These are phyloP conservation scores for Vanacampus margaritifer DNA, from an alignment of 2,113 vertebrate genomes.

Conservation along the genomic window DNA sequence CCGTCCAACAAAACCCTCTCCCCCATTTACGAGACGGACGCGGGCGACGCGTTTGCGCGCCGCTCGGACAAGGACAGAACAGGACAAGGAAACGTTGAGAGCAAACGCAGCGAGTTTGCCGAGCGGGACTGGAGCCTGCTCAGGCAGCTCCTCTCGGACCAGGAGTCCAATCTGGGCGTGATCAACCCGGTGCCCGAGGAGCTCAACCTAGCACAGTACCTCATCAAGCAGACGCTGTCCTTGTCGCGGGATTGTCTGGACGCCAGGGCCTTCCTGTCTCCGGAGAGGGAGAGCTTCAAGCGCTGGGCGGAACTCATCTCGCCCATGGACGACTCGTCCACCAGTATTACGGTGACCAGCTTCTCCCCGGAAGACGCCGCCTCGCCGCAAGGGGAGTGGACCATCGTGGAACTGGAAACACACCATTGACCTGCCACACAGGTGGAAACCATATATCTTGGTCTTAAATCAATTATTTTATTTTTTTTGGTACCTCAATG, in stretches of 20 bases:
- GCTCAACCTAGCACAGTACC: conserved; percentile 95
- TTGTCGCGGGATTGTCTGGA: conserved; percentile 87
- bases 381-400: conserved; percentile 97
- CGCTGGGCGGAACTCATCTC: conserved; percentile 93
- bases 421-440: conserved; percentile 81
- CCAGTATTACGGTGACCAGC: conserved; percentile 92
- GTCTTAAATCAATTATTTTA: conserved; percentile 40
- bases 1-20: conserved; percentile 96
- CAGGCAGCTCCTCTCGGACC: conserved; percentile 88
- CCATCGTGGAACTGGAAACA: conserved; percentile 98
- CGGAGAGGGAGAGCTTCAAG: conserved; percentile 82
- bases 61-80: conserved; percentile 79
- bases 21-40: conserved; percentile 96
- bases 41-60: conserved; percentile 85
- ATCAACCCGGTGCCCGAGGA: conserved; percentile 95
- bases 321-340: conserved; percentile 87
- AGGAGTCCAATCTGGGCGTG: conserved; percentile 85
- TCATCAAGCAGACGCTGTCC: conserved; percentile 95
- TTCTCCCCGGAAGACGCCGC: conserved; percentile 94
- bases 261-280: conserved; percentile 79
- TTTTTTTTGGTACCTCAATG: conserved; percentile 28
- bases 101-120: conserved; percentile 76
- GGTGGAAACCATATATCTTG: conserved; percentile 11
- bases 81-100: conserved; percentile 74
- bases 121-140: conserved; percentile 94